Evolutionary conservation across 2,888 invertebrate genomes (phyloP).

Genomic region (Cybosia mesomella): DNA sequence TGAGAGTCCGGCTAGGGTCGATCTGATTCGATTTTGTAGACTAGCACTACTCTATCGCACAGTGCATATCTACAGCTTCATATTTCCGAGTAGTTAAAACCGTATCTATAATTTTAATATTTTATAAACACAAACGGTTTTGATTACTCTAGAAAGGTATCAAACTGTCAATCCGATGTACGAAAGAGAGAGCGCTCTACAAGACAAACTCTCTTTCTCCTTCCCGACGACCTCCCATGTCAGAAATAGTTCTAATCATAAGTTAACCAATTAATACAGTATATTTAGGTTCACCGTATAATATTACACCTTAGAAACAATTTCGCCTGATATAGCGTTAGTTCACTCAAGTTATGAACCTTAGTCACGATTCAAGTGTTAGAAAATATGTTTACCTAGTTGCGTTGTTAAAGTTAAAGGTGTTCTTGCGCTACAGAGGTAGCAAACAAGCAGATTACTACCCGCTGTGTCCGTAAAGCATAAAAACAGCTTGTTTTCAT

Average conservation of each 20-base stretch:
- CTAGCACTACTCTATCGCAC: too few species aligned
- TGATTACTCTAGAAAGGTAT: too few species aligned
- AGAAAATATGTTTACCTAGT: constrained; percentile 22
- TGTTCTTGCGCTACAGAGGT: background rate
- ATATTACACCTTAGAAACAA: constrained; percentile 38
- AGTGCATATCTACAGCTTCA: too few species aligned
- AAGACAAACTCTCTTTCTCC: background rate
- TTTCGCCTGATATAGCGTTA: constrained; percentile 17
- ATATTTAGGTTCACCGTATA: constrained; percentile 37
- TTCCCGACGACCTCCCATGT: background rate
- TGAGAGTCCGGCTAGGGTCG: too few species aligned
- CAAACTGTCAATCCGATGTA: too few species aligned
- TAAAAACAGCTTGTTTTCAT: too few species aligned
- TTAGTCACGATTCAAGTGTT: constrained; percentile 32
- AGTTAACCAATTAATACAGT: constrained; percentile 28
- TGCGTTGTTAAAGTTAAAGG: too few species aligned
- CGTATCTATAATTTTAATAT: too few species aligned
- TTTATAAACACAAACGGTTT: too few species aligned
- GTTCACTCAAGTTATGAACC: constrained; percentile 32
- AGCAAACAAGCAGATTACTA: background rate
- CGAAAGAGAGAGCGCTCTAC: background rate
- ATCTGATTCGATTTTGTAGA: too few species aligned
- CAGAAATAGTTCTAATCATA: background rate
- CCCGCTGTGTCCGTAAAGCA: background rate
- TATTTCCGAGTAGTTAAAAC: too few species aligned